A percentile compares a stretch with the other conserved stretches of the same genome.
Evolutionary conservation across 2,797 vertebrate species (phyloP).

Genomic region (Furcifer pardalis): DNA sequence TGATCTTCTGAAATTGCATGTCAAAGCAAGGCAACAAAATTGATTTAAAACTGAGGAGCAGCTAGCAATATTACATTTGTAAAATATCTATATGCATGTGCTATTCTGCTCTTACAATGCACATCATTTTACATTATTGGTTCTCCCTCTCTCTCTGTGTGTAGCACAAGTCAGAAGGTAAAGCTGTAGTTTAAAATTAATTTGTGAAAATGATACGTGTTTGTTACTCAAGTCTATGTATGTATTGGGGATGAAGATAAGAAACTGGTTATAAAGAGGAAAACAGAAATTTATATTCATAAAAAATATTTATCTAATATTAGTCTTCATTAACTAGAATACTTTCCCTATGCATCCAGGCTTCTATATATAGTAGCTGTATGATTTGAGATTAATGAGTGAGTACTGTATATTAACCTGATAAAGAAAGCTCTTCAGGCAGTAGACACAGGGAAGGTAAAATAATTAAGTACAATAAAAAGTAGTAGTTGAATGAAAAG

Average conservation of each 20-base stretch:
- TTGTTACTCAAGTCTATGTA: background rate
- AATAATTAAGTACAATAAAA: background rate
- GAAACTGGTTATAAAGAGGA: background rate
- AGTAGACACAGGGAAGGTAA: background rate
- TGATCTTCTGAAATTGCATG: background rate
- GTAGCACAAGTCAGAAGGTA: background rate
- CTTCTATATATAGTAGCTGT: background rate
- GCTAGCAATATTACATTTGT: background rate
- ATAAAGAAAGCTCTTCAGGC: background rate
- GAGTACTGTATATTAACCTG: background rate
- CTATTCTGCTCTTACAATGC: background rate
- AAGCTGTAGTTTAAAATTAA: background rate
- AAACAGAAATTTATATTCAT: background rate
- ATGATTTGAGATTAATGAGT: background rate
- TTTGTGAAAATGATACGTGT: background rate
- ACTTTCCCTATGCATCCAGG: background rate
- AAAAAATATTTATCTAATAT: background rate
- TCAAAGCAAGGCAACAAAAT: background rate
- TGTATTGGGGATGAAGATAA: background rate
- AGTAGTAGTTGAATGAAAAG: background rate
- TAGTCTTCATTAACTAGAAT: background rate
- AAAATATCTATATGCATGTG: background rate
- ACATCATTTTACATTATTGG: background rate
- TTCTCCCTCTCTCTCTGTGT: background rate
- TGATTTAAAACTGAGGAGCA: background rate